Conservation (phyloP, 2,888 invertebrate species). For the Hecatera dysodea region DNA sequence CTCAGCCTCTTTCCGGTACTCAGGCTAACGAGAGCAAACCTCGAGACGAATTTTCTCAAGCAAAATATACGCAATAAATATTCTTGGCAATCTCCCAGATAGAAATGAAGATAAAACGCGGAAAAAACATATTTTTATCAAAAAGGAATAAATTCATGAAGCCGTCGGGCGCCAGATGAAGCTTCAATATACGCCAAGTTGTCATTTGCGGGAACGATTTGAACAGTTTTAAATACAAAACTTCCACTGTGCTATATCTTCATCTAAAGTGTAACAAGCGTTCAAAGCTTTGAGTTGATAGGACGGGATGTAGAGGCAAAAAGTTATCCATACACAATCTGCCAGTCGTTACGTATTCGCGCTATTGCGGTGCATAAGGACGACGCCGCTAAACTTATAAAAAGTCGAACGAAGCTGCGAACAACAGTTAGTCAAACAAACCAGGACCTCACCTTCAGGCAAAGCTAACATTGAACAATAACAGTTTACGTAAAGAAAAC, state of each 20-base stretch:
- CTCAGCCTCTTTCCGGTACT: conserved; percentile 24
- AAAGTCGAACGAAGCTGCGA: not conserved
- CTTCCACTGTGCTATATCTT: not conserved
- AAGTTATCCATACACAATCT: not conserved
- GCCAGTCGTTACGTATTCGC: no score
- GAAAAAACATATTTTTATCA: conserved; percentile 28
- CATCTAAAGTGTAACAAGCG: not conserved
- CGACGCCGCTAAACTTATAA: no score
- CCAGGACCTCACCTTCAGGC: conserved; percentile 10
- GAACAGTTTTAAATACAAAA: not conserved
- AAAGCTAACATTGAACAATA: conserved; percentile 18
- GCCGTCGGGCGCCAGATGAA: not conserved
- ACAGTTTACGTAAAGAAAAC: conserved; percentile 17
- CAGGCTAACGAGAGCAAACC: conserved; percentile 43
- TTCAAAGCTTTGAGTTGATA: not conserved
- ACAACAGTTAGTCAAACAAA: not conserved
- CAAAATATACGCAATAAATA: conserved; percentile 33
- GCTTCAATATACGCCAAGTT: not conserved
- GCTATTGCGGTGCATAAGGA: no score
- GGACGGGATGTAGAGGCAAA: not conserved
- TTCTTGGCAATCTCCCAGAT: conserved; percentile 47
- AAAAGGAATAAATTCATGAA: conserved; percentile 18
- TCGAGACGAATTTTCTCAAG: conserved; percentile 50
- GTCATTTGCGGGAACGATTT: not conserved
- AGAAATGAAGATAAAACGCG: conserved; percentile 12